phyloP scores from a whole-genome alignment of 2,797 vertebrate species.

The Xenops minutus region DNA sequence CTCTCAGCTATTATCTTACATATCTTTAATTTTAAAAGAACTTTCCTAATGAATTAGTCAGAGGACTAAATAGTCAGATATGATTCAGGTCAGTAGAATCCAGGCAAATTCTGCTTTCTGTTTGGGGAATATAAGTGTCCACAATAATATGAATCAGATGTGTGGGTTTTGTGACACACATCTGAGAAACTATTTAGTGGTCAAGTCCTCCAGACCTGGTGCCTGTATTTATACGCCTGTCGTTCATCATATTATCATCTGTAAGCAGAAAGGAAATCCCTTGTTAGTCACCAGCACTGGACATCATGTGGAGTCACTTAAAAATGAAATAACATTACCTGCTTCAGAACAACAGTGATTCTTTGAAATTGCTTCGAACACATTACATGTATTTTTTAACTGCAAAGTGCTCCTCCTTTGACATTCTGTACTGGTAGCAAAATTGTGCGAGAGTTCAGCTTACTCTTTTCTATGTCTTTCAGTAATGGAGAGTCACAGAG shows the following conservation, averaged over 20 bases:
- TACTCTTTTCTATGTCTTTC: neutral
- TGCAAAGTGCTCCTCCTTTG: neutral
- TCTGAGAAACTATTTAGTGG: neutral
- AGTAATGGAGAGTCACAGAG: neutral
- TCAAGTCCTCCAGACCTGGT: neutral
- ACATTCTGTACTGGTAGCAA: neutral
- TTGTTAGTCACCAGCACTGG: neutral
- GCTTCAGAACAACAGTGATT: neutral
- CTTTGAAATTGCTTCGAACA: neutral
- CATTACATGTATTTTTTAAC: neutral
- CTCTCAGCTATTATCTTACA: neutral
- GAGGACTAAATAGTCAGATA: neutral
- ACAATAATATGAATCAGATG: neutral
- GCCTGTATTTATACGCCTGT: neutral
- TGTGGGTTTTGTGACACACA: neutral
- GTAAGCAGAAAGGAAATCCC: neutral
- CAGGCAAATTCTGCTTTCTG: neutral
- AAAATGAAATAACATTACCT: neutral
- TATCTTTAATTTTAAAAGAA: neutral
- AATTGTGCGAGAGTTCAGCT: neutral
- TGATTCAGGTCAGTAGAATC: neutral
- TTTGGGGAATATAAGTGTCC: neutral
- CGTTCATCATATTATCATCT: neutral
- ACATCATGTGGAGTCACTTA: neutral
- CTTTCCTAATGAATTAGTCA: neutral